A percentile compares a stretch with the other conserved stretches of the same genome.
Conservation (phyloP, 2,888 invertebrate genomes). For the Drosophila seclusa region DNA sequence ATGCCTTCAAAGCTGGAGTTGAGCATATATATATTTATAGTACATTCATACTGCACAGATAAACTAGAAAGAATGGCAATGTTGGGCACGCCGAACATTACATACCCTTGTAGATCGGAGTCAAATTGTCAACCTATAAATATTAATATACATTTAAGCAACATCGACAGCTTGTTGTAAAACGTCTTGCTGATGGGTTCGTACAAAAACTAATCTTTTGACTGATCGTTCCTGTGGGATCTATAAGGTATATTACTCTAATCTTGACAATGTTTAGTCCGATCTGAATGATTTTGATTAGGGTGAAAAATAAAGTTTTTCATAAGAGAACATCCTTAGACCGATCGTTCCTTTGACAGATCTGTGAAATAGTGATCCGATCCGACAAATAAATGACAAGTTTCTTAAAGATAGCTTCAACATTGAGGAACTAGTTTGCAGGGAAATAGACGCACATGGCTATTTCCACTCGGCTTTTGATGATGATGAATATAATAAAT, state of each 20-base stretch:
- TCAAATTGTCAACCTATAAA: background rate
- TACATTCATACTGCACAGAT: background rate
- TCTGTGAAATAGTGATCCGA: background rate
- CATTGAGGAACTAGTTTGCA: background rate
- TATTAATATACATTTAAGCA: background rate
- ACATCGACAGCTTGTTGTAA: too few relatives aligned
- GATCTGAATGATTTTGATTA: background rate
- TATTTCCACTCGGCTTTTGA: background rate
- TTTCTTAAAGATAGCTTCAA: background rate
- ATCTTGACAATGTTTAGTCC: background rate
- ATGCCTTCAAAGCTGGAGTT: constrained; percentile 23
- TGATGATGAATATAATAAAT: background rate
- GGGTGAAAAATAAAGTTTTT: background rate
- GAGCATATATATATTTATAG: constrained; percentile 2
- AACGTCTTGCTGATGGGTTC: too few relatives aligned
- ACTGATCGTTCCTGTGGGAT: background rate
- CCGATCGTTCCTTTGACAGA: background rate
- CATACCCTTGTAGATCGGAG: background rate
- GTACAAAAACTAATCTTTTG: too few relatives aligned
- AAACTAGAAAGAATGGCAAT: background rate
- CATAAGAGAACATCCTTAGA: background rate
- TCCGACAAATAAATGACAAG: background rate
- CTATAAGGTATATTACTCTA: background rate
- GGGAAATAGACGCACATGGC: background rate
- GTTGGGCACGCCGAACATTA: background rate